A percentile compares a stretch with the other conserved stretches of the same genome.
Conservation (phyloP, 2,888 invertebrate species). For the Tortricodes alternella region DNA sequence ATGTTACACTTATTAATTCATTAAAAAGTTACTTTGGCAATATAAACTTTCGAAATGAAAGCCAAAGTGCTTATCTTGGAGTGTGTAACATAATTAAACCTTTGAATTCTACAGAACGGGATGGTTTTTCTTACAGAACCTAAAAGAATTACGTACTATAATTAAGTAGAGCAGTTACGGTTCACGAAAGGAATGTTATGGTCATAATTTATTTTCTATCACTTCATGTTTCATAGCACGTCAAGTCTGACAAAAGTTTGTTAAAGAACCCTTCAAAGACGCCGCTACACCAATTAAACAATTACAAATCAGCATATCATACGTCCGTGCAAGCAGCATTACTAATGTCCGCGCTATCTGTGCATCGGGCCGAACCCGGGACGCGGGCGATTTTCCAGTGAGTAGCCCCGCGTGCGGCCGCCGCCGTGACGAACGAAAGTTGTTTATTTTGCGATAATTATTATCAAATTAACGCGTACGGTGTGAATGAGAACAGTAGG, state of each 20-base stretch:
- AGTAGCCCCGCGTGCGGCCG: conserved; percentile 51
- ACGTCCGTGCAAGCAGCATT: conserved; percentile 48
- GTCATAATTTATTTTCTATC: too few relatives aligned
- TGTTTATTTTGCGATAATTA: conserved; percentile 27
- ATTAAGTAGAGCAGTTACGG: too few relatives aligned
- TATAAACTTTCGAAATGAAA: conserved; percentile 21
- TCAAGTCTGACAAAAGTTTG: not conserved
- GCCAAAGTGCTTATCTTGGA: not conserved
- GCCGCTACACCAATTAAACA: conserved; percentile 10
- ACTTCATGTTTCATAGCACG: not conserved
- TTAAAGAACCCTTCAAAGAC: not conserved
- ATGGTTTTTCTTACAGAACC: too few relatives aligned
- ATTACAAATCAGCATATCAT: conserved; percentile 28
- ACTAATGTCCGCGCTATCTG: conserved; percentile 56
- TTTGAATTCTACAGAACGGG: too few relatives aligned
- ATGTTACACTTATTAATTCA: conserved; percentile 30
- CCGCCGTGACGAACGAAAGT: conserved; percentile 44
- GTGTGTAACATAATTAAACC: not conserved
- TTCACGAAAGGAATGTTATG: too few relatives aligned
- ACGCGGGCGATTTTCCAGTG: conserved; percentile 64
- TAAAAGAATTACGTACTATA: too few relatives aligned
- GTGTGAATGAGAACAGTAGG: conserved; percentile 23
- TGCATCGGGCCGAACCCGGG: conserved; percentile 55
- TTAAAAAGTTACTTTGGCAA: conserved; percentile 15
- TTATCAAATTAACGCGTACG: conserved; percentile 26